These are phyloP conservation scores for Zaprionus lineosus DNA, from an alignment of 2,888 invertebrate species.

Conservation along the genomic window DNA sequence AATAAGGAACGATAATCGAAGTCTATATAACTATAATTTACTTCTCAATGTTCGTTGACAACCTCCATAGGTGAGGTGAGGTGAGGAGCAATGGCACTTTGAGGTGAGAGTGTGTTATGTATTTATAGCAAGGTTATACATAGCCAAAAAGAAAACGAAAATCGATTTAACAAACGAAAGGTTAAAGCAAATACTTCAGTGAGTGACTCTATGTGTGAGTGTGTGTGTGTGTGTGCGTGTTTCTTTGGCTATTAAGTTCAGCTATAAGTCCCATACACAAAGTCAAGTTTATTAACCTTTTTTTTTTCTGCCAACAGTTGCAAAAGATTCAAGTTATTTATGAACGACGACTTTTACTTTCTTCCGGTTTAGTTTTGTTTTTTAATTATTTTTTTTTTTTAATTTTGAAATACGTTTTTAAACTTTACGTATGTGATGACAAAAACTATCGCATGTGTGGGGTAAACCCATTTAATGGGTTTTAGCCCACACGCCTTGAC, in stretches of 20 bases:
- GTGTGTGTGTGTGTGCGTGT: not conserved
- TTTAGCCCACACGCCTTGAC: not conserved
- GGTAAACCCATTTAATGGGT: no score
- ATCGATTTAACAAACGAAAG: constrained; percentile 74
- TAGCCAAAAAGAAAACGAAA: constrained; percentile 33
- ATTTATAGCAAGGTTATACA: constrained; percentile 67
- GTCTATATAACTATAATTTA: no score
- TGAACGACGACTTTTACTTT: constrained; percentile 60
- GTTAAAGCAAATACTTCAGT: constrained; percentile 53
- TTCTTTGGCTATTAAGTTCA: constrained; percentile 32
- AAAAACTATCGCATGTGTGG: no score
- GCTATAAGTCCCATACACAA: constrained; percentile 1
- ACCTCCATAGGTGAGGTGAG: no score
- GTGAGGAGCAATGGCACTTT: no score
- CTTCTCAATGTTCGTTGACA: no score
- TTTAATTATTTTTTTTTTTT: not conserved
- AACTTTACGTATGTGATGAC: no score
- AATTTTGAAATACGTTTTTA: not conserved
- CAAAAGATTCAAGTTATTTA: constrained; percentile 25
- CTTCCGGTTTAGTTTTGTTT: constrained; percentile 48
- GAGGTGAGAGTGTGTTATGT: constrained; percentile 30
- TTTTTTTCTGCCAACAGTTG: constrained; percentile 43
- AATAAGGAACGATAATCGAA: constrained; percentile 14
- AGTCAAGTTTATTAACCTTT: constrained; percentile 68
- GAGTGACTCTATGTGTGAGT: not conserved